phyloP scores from a whole-genome alignment of 2,888 invertebrate genomes.

The Eupelmus urozonus region DNA sequence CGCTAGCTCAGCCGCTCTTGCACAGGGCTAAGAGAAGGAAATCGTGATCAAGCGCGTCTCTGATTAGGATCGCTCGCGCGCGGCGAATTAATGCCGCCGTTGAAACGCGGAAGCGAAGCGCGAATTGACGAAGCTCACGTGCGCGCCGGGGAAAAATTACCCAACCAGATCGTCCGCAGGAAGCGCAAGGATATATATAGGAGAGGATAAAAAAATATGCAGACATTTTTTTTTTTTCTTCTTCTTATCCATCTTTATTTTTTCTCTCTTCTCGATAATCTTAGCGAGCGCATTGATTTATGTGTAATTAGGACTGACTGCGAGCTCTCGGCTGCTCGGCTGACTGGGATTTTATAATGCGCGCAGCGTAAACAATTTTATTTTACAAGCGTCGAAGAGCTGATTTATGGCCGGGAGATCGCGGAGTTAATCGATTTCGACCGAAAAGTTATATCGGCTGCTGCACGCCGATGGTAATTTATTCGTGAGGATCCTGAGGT shows the following conservation, averaged over 20 bases:
- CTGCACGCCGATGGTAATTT: not conserved
- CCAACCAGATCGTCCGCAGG: too few species aligned
- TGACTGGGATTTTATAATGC: slow-evolving; percentile 12
- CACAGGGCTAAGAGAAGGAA: not conserved
- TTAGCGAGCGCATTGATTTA: slow-evolving; percentile 44
- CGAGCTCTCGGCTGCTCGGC: not conserved
- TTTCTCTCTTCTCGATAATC: slow-evolving; percentile 26
- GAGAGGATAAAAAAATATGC: not conserved
- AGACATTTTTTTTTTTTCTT: not conserved
- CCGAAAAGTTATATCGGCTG: too few species aligned
- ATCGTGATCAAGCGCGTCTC: not conserved
- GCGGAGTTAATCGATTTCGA: too few species aligned
- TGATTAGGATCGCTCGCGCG: slow-evolving; percentile 27
- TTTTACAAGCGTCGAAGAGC: slow-evolving; percentile 5
- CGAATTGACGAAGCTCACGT: not conserved
- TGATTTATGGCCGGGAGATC: slow-evolving; percentile 3
- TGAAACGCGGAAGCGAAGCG: slow-evolving; percentile 46
- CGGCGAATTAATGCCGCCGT: slow-evolving; percentile 39
- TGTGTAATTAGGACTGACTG: slow-evolving; percentile 49
- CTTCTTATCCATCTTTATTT: not conserved
- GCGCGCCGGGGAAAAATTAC: not conserved
- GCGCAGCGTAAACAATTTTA: slow-evolving; percentile 43
- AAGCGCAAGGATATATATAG: too few species aligned
- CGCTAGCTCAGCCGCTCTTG: too few species aligned
- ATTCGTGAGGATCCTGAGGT: too few species aligned